phyloP scores from a whole-genome alignment of 1,140 invertebrate species.

The Oscheius sp. region DNA sequence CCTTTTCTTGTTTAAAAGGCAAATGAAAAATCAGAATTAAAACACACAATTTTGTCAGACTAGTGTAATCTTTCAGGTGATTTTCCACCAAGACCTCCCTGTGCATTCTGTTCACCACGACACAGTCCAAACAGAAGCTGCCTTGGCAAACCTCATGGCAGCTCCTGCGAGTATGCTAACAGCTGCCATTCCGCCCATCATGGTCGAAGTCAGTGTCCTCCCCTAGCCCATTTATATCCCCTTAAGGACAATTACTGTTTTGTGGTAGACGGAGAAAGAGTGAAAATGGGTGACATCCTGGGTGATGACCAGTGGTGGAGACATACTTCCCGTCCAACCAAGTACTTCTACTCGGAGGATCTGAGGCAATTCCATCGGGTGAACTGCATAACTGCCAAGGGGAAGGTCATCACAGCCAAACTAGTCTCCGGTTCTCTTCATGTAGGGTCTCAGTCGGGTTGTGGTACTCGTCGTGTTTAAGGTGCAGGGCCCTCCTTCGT shows the following conservation, averaged over 20 bases:
- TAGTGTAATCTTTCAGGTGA: slow-evolving; percentile 18
- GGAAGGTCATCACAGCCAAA: slow-evolving; percentile 53
- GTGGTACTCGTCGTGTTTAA: background rate
- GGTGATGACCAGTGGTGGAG: slow-evolving; percentile 61
- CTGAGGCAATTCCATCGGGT: slow-evolving; percentile 57
- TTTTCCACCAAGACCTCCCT: slow-evolving; percentile 58
- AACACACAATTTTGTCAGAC: background rate
- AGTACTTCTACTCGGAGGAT: slow-evolving; percentile 53
- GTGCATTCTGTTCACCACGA: slow-evolving; percentile 61
- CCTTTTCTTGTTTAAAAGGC: background rate
- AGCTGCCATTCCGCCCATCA: slow-evolving; percentile 51
- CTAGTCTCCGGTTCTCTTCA: slow-evolving; percentile 16
- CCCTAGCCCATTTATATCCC: background rate
- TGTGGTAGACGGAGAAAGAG: slow-evolving; percentile 55
- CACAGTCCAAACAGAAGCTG: slow-evolving; percentile 60
- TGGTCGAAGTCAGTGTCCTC: slow-evolving; percentile 43
- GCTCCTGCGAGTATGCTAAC: slow-evolving; percentile 54
- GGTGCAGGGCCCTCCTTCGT: slow-evolving; percentile 2
- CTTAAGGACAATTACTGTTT: slow-evolving; percentile 58
- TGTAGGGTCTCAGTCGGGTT: background rate
- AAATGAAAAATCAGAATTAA: background rate
- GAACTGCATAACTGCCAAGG: slow-evolving; percentile 55
- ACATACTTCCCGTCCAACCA: slow-evolving; percentile 58
- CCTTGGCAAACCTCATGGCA: slow-evolving; percentile 60
- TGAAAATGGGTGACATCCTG: slow-evolving; percentile 57